Percentiles rank a stretch among this genome's conserved stretches.
phyloP scores from a whole-genome alignment of 1,140 invertebrate species.

The Formica selysi region DNA sequence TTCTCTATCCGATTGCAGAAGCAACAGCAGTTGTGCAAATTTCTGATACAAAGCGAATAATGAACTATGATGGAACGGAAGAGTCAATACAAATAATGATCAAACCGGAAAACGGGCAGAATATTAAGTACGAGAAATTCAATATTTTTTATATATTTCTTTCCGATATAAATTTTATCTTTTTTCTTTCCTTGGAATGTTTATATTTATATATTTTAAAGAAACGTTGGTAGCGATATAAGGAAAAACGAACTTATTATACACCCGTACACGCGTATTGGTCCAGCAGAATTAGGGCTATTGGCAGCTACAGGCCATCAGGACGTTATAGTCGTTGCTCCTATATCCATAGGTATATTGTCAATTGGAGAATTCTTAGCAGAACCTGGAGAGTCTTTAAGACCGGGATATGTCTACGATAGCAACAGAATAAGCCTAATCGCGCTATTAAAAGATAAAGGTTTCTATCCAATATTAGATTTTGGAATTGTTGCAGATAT shows the following conservation, averaged over 20 bases:
- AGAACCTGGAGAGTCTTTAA: conserved; percentile 86
- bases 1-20: conserved; percentile 65
- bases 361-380: conserved; percentile 97
- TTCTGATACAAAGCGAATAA: conserved; percentile 91
- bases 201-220: conserved; percentile 80
- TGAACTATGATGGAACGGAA: conserved; percentile 88
- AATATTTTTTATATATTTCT: conserved; percentile 17
- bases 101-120: conserved; percentile 90
- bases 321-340: conserved; percentile 85
- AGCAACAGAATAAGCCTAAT: conserved; percentile 95
- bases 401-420: conserved; percentile 93
- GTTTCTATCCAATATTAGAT: conserved; percentile 87
- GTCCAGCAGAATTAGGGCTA: conserved; percentile 92
- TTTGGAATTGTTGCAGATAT: conserved; percentile 90
- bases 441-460: conserved; percentile 89
- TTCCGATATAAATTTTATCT: conserved; percentile 8
- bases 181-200: background rate
- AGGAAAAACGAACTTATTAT: conserved; percentile 88
- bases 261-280: conserved; percentile 87
- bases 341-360: conserved; percentile 92
- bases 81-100: conserved; percentile 90
- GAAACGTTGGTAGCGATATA: conserved; percentile 94
- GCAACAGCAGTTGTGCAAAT: conserved; percentile 90
- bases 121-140: conserved; percentile 89
- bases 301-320: conserved; percentile 91